phyloP scores from a whole-genome alignment of 1,140 invertebrate genomes.

The Venturia canescens region DNA sequence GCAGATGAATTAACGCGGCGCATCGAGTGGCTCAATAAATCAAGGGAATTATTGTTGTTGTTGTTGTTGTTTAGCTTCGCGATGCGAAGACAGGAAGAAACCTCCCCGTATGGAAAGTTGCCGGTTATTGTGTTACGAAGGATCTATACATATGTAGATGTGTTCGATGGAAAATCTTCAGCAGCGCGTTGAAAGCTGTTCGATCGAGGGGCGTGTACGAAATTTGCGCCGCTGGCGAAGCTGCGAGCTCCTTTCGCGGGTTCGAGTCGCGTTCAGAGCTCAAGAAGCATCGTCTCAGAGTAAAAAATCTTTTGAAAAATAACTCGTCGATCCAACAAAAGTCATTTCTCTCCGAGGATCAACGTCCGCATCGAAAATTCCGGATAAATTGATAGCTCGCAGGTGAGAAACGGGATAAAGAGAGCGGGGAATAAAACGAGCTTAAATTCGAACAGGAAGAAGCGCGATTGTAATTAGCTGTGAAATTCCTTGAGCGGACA shows the following conservation, averaged over 20 bases:
- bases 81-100: background rate
- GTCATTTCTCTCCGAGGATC: background rate
- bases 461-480: slow-evolving; percentile 7
- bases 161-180: no score
- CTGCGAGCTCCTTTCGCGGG: no score
- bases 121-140: background rate
- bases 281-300: background rate
- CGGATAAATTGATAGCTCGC: background rate
- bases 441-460: slow-evolving; percentile 14
- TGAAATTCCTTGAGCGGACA: slow-evolving; percentile 41
- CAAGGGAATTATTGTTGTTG: slow-evolving; percentile 2
- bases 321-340: background rate
- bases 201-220: no score
- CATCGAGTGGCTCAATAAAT: slow-evolving; percentile 31
- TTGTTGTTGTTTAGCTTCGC: background rate
- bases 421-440: slow-evolving; percentile 6
- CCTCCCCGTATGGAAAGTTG: slow-evolving; percentile 23
- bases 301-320: background rate
- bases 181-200: no score
- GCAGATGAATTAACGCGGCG: slow-evolving; percentile 22
- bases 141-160: background rate
- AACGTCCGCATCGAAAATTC: background rate
- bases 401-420: background rate
- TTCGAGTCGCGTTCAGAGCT: no score
- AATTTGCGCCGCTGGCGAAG: no score